Base-by-base conservation (phyloP, 1,140 invertebrate genomes). In the Rhagoletis zephyria region DNA sequence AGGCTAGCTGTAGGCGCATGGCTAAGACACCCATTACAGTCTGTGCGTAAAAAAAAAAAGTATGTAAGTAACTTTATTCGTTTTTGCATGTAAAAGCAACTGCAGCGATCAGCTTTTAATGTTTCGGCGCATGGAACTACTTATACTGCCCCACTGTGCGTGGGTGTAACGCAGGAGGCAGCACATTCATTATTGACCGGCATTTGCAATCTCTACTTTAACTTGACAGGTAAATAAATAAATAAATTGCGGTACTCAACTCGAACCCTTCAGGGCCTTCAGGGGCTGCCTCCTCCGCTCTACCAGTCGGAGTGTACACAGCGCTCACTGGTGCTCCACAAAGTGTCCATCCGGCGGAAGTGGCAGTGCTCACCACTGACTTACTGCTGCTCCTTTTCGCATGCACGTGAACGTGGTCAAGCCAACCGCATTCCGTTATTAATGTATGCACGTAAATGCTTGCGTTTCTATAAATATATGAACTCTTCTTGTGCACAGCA, bases 171-270 rank as follows among this genome's bases (percentile, higher is more conserved):
- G 19, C 48, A 56, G 45, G n/a, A 3, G 48, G 48, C 9, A 56
- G n/a, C 48, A 1, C 74, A 56, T 81, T 51, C 5, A 81, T 56
- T 81, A 81, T 81, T 56, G 48, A n/a, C 74, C 48, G 19, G 9
- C n/a, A 12, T 59, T 19, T n/a, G 74, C n/a, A 48, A 19, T 30
- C 16, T 56, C 48, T 16, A 81, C 74, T 51, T 30, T 81, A 19
- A 81, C 74, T 81, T 77, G 70, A 51, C 48, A 56, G 74, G 51
- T 30, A 81, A 59, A 81, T 77, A 81, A 81, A 81, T 81, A 81
- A 81, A 56, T 81, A 56, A 81, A 81, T 81, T 81, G 45, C 56
- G 48, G 74, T 81, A 16, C 48, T 51, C n/a, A 56, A 56, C 19
- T 51, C 48, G 7, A 56, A 56, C 51, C 5, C 48, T 1, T 9